Evolutionary conservation across 2,797 vertebrate species (phyloP).

Genomic region (Spondyliosoma cantharus): DNA sequence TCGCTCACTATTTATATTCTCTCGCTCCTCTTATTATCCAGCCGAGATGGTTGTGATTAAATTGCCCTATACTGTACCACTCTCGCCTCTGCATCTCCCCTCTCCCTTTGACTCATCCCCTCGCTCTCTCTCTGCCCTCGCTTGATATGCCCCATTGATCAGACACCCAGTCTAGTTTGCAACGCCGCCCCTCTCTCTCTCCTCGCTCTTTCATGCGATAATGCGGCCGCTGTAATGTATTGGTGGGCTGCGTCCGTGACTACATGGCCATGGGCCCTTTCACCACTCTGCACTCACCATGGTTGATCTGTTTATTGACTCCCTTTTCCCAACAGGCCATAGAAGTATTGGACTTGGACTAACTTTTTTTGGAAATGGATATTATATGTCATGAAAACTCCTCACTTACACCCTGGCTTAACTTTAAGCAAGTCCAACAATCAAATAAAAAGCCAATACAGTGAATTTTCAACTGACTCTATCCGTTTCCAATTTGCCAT

Average conservation of each 20-base stretch:
- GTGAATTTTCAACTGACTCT: slow-evolving; percentile 70
- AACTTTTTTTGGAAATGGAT: slow-evolving; percentile 52
- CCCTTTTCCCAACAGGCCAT: slow-evolving; percentile 4
- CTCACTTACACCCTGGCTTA: slow-evolving; percentile 20
- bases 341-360: slow-evolving; percentile 42
- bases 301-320: slow-evolving; percentile 60
- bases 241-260: slow-evolving; percentile 40
- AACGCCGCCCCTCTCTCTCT: not conserved
- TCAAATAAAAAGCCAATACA: slow-evolving; percentile 67
- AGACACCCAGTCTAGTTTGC: slow-evolving; percentile 36
- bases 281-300: slow-evolving; percentile 40
- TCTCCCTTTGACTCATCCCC: slow-evolving; percentile 47
- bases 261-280: slow-evolving; percentile 22
- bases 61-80: slow-evolving; percentile 63
- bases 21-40: slow-evolving; percentile 75
- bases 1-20: slow-evolving; percentile 77
- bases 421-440: slow-evolving; percentile 61
- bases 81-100: slow-evolving; percentile 44
- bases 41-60: slow-evolving; percentile 78
- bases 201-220: slow-evolving; percentile 38
- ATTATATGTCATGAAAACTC: slow-evolving; percentile 34
- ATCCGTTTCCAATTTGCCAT: slow-evolving; percentile 77
- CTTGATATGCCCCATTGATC: slow-evolving; percentile 61
- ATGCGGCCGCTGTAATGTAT: slow-evolving; percentile 46
- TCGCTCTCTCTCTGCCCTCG: slow-evolving; percentile 40